Evolutionary conservation across 2,888 invertebrate species (phyloP).

Genomic region (Ernsta delagoae): DNA sequence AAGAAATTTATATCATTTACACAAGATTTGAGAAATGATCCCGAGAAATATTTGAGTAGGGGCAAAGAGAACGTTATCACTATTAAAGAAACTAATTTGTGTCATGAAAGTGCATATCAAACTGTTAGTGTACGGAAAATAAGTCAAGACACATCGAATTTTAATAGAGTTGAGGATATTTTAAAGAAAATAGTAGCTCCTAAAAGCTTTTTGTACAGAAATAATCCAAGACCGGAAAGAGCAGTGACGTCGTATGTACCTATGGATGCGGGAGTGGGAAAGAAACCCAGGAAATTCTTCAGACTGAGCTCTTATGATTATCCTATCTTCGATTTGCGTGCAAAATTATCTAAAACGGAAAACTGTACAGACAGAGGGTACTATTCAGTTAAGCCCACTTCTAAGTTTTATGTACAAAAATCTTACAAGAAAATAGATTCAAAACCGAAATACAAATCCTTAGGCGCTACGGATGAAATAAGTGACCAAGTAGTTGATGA

Average conservation of each 20-base stretch:
- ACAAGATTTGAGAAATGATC: slow-evolving; percentile 62
- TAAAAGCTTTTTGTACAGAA: slow-evolving; percentile 77
- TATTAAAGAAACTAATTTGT: slow-evolving; percentile 46
- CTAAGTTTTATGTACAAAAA: slow-evolving; percentile 59
- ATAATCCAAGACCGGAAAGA: slow-evolving; percentile 59
- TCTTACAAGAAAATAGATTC: slow-evolving; percentile 59
- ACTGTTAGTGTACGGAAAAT: slow-evolving; percentile 60
- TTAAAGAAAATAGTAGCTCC: slow-evolving; percentile 70
- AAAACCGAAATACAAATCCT: slow-evolving; percentile 66
- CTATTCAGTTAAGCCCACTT: slow-evolving; percentile 70
- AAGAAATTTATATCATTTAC: slow-evolving; percentile 68
- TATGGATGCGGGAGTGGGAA: slow-evolving; percentile 65
- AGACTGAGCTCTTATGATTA: slow-evolving; percentile 75
- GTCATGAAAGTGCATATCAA: slow-evolving; percentile 65
- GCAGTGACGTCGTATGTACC: slow-evolving; percentile 70
- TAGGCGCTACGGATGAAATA: slow-evolving; percentile 61
- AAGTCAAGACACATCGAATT: slow-evolving; percentile 48
- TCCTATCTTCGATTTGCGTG: slow-evolving; percentile 67
- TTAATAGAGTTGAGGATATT: slow-evolving; percentile 68
- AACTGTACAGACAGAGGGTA: slow-evolving; percentile 69
- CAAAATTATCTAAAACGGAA: slow-evolving; percentile 63
- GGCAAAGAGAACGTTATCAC: slow-evolving; percentile 41
- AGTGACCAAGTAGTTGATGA: slow-evolving; percentile 63
- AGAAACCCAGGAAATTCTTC: slow-evolving; percentile 63
- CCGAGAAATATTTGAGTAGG: slow-evolving; percentile 59